Conservation (phyloP, 2,888 invertebrate species). For the Doris montereyensis region DNA sequence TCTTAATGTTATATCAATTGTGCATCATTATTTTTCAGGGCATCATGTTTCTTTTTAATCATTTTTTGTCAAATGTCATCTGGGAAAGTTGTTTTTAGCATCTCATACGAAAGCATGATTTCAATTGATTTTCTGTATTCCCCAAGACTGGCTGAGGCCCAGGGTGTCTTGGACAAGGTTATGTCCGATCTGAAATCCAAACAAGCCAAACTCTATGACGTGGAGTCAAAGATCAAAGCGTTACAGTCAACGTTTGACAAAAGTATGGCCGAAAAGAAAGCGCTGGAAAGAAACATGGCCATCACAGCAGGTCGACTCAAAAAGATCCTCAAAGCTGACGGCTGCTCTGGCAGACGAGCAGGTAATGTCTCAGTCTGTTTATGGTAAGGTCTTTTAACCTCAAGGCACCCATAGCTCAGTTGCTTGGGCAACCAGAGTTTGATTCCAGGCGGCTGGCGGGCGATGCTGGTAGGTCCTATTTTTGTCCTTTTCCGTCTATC, state of each 20-base stretch:
- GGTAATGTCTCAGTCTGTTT: too few species aligned
- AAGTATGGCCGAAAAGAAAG: conserved; percentile 80
- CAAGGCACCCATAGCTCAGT: too few species aligned
- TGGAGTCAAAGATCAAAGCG: conserved; percentile 81
- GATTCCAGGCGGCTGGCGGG: too few species aligned
- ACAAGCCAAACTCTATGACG: conserved; percentile 85
- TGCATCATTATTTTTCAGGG: too few species aligned
- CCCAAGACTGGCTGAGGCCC: conserved; percentile 77
- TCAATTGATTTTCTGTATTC: background rate
- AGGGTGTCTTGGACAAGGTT: conserved; percentile 82
- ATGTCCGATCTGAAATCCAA: conserved; percentile 85
- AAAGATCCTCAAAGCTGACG: conserved; percentile 87
- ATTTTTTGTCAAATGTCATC: too few species aligned
- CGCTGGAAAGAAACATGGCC: conserved; percentile 82
- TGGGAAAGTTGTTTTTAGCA: background rate
- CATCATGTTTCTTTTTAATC: too few species aligned
- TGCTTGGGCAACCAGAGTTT: too few species aligned
- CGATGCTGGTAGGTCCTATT: too few species aligned
- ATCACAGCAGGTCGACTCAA: conserved; percentile 84
- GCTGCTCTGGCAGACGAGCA: conserved; percentile 90
- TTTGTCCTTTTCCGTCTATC: too few species aligned
- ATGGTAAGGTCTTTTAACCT: too few species aligned
- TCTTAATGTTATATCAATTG: too few species aligned
- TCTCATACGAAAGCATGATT: background rate
- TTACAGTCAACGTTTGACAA: conserved; percentile 72